Base-by-base conservation (phyloP, 2,888 invertebrate genomes). In the Polydrusus pterygomalis region DNA sequence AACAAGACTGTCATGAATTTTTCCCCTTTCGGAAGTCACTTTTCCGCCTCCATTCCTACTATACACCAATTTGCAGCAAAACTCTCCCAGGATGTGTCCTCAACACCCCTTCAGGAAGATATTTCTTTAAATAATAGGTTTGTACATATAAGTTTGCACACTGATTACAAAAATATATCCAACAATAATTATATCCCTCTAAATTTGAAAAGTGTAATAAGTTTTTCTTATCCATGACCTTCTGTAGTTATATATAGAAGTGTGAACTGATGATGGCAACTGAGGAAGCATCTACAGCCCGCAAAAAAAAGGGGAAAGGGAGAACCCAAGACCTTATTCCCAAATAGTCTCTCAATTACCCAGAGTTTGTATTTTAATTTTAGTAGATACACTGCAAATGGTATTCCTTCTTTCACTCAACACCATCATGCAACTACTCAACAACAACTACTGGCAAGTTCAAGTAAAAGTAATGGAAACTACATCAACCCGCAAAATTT, bases 11-110 rank as follows among this genome's bases (percentile, higher is more conserved):
- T 6, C 25, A 96, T 96, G 96, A 96, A 96, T 90, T 96, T 96
- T 89, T 92, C 95, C 84, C 95, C 95, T 80, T 96, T 95, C 87
- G 94, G 94, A 83, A 93, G 93, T 83, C 95, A 92, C 88, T 94
- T 93, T 86, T 93, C 94, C 82, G 91, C 92, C 80, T 91, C 93
- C 81, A 92, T 95, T 82, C 94, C 95, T 80, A 92, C 93, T 75
- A 94, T 96, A 85, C 95, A 95, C 87, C 95, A 96, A 88, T 95
- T 95, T 87, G 92, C 94, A 43, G 93, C 95, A 78, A 93, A 95
- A 89, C 90, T 93, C 78, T 83, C 90, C 88, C 85, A 91, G 88
- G 87, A 87, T 45, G 85, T 80, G 71, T 78, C 81, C 17, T 65
- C 78, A 9, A 67, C 64, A n/a, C 74, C 81, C 11, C 70, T 70